phyloP scores from a whole-genome alignment of 2,113 vertebrate genomes.

The Labeo rohita region DNA sequence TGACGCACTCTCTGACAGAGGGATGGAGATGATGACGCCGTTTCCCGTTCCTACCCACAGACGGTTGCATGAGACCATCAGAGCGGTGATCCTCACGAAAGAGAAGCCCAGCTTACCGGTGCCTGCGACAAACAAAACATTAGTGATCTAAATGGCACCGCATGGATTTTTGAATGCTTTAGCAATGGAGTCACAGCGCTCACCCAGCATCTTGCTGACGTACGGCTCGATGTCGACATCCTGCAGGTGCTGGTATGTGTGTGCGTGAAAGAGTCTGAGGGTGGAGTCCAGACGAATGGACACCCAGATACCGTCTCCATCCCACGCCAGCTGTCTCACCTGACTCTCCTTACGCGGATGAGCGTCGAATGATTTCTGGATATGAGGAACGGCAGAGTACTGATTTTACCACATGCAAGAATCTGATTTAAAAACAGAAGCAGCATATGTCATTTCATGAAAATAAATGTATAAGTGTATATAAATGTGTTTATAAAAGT shows the following conservation, averaged over 20 bases:
- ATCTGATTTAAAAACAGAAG: too few relatives aligned
- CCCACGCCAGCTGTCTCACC: conserved; percentile 88
- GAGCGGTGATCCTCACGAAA: conserved; percentile 90
- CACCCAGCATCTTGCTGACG: conserved; percentile 94
- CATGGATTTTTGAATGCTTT: background rate
- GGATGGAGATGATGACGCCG: conserved; percentile 93
- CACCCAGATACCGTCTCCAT: conserved; percentile 91
- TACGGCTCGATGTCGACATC: conserved; percentile 94
- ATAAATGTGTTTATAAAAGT: too few relatives aligned
- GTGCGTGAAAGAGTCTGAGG: conserved; percentile 87
- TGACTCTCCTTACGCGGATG: conserved; percentile 92
- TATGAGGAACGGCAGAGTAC: conserved; percentile 4
- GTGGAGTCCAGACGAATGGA: conserved; percentile 91
- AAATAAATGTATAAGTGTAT: background rate
- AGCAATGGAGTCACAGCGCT: conserved; percentile 48
- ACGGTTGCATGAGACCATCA: conserved; percentile 90
- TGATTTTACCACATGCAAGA: background rate
- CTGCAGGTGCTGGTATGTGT: conserved; percentile 89
- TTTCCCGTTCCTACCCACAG: conserved; percentile 93
- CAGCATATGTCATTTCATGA: background rate
- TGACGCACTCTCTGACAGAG: conserved; percentile 83
- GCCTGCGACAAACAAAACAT: conserved; percentile 70
- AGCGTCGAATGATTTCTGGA: conserved; percentile 89
- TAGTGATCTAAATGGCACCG: background rate
- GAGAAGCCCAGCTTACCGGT: conserved; percentile 93